A percentile compares a stretch with the other conserved stretches of the same genome.
Evolutionary conservation across 1,140 invertebrate genomes (phyloP).

Genomic region (Lasioglossum albipes): DNA sequence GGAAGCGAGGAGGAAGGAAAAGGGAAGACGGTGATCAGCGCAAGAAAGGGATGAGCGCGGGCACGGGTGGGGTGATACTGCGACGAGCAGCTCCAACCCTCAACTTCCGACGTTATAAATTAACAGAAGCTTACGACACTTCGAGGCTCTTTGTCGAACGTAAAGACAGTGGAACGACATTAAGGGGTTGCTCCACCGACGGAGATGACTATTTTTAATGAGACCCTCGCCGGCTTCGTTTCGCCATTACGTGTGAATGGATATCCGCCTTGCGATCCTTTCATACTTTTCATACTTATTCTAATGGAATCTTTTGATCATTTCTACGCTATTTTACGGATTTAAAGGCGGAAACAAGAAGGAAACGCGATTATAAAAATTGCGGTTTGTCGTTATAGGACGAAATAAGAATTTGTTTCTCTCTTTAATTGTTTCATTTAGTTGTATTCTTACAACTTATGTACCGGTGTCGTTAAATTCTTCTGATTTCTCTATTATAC

Average conservation of each 20-base stretch:
- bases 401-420: too few species aligned
- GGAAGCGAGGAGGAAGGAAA: conserved; percentile 57
- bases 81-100: conserved; percentile 65
- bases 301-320: too few species aligned
- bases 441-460: too few species aligned
- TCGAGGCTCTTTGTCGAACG: conserved; percentile 47
- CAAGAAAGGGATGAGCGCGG: conserved; percentile 52
- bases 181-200: conserved; percentile 35
- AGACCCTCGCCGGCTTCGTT: neutral
- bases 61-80: conserved; percentile 49
- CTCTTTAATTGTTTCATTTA: too few species aligned
- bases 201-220: conserved; percentile 40
- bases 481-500: too few species aligned
- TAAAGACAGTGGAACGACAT: conserved; percentile 42
- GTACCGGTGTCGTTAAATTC: too few species aligned
- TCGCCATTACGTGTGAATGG: neutral
- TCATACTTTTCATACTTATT: too few species aligned
- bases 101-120: conserved; percentile 72
- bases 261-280: neutral
- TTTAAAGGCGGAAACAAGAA: too few species aligned
- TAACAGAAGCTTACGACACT: conserved; percentile 73
- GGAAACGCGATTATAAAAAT: too few species aligned
- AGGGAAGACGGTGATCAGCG: conserved; percentile 25
- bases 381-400: too few species aligned
- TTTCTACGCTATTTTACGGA: too few species aligned